Conservation (phyloP, 2,888 invertebrate genomes). For the Drosophila cyrtoloma region DNA sequence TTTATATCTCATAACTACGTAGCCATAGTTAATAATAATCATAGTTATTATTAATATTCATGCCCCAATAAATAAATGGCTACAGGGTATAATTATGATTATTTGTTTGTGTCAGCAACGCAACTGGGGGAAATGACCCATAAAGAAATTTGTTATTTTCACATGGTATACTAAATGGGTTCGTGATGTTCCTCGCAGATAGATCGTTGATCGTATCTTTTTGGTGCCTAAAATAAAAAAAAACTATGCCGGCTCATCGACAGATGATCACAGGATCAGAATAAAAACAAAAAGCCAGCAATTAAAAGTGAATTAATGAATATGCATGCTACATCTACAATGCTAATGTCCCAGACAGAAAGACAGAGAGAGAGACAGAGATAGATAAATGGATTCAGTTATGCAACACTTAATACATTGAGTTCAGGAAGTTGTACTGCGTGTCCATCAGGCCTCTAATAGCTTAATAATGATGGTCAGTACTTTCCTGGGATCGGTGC, state of each 20-base stretch:
- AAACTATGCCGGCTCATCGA: slow-evolving; percentile 52
- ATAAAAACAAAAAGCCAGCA: slow-evolving; percentile 41
- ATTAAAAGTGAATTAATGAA: slow-evolving; percentile 77
- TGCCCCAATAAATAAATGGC: background rate
- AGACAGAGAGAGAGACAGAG: background rate
- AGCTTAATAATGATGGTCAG: slow-evolving; percentile 75
- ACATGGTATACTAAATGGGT: slow-evolving; percentile 38
- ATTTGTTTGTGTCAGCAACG: slow-evolving; percentile 29
- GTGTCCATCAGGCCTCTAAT: slow-evolving; percentile 68
- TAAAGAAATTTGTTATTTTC: slow-evolving; percentile 47
- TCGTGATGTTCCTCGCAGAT: slow-evolving; percentile 53
- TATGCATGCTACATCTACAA: slow-evolving; percentile 11
- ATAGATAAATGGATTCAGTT: background rate
- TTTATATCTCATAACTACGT: background rate
- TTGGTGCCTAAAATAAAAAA: slow-evolving; percentile 12
- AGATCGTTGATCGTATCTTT: slow-evolving; percentile 11
- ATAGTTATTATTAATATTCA: background rate
- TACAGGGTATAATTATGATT: slow-evolving; percentile 51
- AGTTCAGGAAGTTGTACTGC: background rate
- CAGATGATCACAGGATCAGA: slow-evolving; percentile 42
- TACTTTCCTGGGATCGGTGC: slow-evolving; percentile 60
- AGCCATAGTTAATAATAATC: background rate
- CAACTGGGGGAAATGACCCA: slow-evolving; percentile 55
- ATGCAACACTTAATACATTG: background rate
- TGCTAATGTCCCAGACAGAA: background rate